These are phyloP conservation scores for Mycalesis mineus DNA, from an alignment of 2,888 invertebrate genomes.

Conservation along the genomic window DNA sequence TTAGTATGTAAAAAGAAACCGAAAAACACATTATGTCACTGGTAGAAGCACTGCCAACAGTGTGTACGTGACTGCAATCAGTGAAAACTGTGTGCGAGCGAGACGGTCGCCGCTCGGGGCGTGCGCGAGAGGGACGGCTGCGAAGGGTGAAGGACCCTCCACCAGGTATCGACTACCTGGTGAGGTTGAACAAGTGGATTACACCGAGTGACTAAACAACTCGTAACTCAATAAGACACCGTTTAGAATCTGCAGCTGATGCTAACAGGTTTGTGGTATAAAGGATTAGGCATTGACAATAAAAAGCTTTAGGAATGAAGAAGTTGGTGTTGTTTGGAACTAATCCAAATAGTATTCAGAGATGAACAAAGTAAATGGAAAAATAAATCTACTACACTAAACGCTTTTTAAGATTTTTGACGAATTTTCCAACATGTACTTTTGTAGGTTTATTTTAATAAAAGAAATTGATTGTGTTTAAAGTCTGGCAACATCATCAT, in stretches of 20 bases:
- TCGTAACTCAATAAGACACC: conserved; percentile 1
- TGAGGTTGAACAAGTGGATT: not conserved
- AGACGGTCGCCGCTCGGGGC: conserved; percentile 18
- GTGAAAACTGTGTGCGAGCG: conserved; percentile 25
- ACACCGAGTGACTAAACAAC: not conserved
- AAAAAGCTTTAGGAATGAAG: too few species aligned
- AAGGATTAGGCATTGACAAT: too few species aligned
- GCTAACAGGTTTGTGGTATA: too few species aligned
- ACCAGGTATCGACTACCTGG: conserved; percentile 27
- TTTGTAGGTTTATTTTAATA: too few species aligned
- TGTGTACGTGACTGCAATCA: conserved; percentile 42
- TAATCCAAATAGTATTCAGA: too few species aligned
- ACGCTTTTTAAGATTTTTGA: too few species aligned
- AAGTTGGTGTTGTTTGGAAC: too few species aligned
- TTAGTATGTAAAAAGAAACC: not conserved
- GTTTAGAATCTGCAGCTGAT: not conserved
- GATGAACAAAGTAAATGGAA: too few species aligned
- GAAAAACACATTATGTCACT: conserved; percentile 6
- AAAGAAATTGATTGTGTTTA: too few species aligned
- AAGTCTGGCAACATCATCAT: too few species aligned
- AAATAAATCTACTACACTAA: too few species aligned
- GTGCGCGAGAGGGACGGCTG: conserved; percentile 10
- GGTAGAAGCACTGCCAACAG: conserved; percentile 30
- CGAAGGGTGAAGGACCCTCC: conserved; percentile 33
- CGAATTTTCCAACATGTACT: too few species aligned